Conservation (phyloP, 2,113 vertebrate species). For the Eurypyga helias region DNA sequence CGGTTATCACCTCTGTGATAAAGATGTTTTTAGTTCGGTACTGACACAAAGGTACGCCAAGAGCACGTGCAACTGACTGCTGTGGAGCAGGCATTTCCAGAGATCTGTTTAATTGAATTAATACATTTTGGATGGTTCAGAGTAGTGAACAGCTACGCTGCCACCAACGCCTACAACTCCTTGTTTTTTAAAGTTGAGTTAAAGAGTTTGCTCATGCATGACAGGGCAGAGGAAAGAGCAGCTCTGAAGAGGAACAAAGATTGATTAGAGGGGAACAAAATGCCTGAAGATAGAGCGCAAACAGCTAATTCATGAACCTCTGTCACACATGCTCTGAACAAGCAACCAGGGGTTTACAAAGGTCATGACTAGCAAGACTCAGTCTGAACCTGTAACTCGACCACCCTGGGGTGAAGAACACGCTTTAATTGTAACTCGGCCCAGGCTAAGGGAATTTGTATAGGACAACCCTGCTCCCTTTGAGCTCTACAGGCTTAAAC, state of each 20-base stretch:
- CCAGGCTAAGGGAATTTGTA: neutral
- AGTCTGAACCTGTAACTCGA: neutral
- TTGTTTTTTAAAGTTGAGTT: neutral
- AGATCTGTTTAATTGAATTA: neutral
- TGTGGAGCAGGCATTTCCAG: too few relatives aligned
- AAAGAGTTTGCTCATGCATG: neutral
- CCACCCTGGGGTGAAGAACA: accelerated
- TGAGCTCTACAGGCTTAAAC: neutral
- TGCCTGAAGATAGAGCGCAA: neutral
- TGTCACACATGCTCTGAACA: neutral
- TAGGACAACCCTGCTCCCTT: neutral
- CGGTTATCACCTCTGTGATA: neutral
- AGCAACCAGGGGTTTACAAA: neutral
- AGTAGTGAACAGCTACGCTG: accelerated
- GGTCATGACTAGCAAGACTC: neutral
- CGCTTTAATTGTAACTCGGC: neutral
- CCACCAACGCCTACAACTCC: too few relatives aligned
- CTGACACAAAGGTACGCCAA: neutral
- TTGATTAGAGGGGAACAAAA: neutral
- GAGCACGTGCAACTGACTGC: neutral
- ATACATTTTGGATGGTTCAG: neutral
- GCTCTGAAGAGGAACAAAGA: neutral
- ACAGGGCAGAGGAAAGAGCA: neutral
- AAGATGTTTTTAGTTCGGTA: accelerated
- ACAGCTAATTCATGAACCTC: accelerated